Conservation (phyloP, 2,888 invertebrate species). For the Tuberolachnus salignus region DNA sequence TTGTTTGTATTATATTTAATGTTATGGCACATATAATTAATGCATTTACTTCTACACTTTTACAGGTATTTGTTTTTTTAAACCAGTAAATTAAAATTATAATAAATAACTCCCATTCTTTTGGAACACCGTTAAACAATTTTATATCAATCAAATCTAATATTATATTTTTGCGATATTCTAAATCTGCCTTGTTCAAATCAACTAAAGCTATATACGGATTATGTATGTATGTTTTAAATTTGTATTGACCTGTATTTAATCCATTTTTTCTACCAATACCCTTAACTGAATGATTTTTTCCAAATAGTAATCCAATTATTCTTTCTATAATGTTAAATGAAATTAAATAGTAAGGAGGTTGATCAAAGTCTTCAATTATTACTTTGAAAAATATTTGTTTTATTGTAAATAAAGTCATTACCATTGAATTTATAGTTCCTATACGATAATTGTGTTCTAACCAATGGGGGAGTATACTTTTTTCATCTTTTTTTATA, state of each 20-base stretch:
- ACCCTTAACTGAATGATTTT: neutral
- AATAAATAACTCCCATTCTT: constrained; percentile 69
- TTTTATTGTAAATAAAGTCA: constrained; percentile 41
- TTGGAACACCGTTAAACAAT: constrained; percentile 65
- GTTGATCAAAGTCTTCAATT: constrained; percentile 24
- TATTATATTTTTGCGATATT: no score
- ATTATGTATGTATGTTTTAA: no score
- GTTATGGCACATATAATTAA: constrained; percentile 68
- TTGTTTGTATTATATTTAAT: constrained; percentile 68
- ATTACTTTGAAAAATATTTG: constrained; percentile 39
- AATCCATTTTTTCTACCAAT: constrained; percentile 28
- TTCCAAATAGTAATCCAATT: constrained; percentile 37
- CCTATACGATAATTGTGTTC: constrained; percentile 38
- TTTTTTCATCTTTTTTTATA: constrained; percentile 9
- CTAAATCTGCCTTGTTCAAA: no score
- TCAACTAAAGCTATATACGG: no score
- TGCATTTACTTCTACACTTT: constrained; percentile 65
- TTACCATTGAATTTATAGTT: constrained; percentile 13
- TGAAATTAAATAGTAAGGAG: constrained; percentile 10
- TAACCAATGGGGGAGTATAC: constrained; percentile 40
- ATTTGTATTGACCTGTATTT: no score
- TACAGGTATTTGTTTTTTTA: constrained; percentile 63
- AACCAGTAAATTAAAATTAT: constrained; percentile 69
- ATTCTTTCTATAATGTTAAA: constrained; percentile 31
- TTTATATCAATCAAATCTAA: constrained; percentile 59